Conservation (phyloP, 2,113 vertebrate species). For the Xiphorhynchus elegans region DNA sequence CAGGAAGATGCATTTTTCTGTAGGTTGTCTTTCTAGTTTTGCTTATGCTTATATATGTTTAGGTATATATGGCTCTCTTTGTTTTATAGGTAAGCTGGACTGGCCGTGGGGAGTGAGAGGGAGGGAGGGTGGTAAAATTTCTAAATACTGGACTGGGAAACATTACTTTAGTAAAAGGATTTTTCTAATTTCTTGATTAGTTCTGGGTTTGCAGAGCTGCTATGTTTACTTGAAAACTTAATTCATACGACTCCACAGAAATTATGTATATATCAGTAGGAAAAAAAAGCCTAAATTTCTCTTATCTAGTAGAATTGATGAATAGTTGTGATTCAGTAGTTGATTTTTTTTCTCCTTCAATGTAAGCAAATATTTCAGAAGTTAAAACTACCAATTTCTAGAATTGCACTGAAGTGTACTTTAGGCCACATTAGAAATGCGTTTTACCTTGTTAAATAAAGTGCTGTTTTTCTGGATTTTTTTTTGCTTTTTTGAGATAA, state of each 20-base stretch:
- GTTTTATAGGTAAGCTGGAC: not conserved
- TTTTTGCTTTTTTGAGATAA: not conserved
- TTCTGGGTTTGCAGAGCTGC: not conserved
- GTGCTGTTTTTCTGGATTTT: not conserved
- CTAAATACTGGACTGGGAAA: slow-evolving; percentile 26
- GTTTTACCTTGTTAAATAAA: not conserved
- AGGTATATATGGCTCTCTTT: not conserved
- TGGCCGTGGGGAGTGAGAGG: not conserved
- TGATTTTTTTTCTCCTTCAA: not conserved
- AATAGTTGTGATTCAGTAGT: not conserved
- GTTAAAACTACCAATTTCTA: not conserved
- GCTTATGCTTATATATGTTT: not conserved
- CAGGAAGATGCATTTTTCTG: not conserved
- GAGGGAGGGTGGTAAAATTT: not conserved
- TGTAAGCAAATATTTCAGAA: not conserved
- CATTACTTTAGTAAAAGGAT: slow-evolving; percentile 28
- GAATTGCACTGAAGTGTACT: not conserved
- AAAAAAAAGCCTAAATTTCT: not conserved
- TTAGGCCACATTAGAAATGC: not conserved
- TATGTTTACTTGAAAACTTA: not conserved
- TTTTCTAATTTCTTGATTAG: slow-evolving; percentile 61
- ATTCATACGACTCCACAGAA: not conserved
- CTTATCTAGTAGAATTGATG: not conserved
- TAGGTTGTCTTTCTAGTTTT: not conserved
- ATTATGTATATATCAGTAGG: not conserved